These are phyloP conservation scores for Crossoptilon crossoptilon DNA, from an alignment of 2,797 vertebrate species.

Conservation along the genomic window DNA sequence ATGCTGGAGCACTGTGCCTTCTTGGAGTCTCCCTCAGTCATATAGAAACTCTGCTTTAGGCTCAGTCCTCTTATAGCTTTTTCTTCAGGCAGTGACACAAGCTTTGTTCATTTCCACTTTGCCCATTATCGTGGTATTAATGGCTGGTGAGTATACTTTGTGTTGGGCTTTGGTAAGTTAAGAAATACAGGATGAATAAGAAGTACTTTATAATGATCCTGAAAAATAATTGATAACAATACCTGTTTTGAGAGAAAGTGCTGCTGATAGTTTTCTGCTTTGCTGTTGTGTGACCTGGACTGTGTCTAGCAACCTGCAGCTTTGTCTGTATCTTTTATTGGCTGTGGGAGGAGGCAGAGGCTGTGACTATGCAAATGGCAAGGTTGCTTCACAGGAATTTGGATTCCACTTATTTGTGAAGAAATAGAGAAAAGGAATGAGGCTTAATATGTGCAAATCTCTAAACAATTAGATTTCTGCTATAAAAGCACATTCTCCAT, in stretches of 20 bases:
- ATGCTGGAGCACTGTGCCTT: neutral
- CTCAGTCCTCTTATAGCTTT: neutral
- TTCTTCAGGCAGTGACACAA: neutral
- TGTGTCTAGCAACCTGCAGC: neutral
- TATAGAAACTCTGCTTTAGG: neutral
- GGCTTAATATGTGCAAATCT: neutral
- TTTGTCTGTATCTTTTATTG: neutral
- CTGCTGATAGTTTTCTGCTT: neutral
- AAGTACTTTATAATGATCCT: neutral
- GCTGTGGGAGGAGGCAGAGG: neutral
- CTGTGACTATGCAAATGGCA: neutral
- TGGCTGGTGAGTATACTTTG: fast-evolving
- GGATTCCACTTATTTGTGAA: neutral
- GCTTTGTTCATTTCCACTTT: neutral
- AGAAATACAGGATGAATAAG: neutral
- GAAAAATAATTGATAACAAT: neutral
- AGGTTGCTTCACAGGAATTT: neutral
- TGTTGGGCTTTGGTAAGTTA: fast-evolving
- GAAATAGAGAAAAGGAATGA: neutral
- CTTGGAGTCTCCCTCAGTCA: fast-evolving
- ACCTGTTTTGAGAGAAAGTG: neutral
- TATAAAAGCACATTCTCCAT: neutral
- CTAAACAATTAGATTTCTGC: neutral
- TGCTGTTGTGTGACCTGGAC: fast-evolving
- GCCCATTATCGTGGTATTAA: fast-evolving